Conservation (phyloP, 2,888 invertebrate species). For the Lepidocyrtoides sp. region DNA sequence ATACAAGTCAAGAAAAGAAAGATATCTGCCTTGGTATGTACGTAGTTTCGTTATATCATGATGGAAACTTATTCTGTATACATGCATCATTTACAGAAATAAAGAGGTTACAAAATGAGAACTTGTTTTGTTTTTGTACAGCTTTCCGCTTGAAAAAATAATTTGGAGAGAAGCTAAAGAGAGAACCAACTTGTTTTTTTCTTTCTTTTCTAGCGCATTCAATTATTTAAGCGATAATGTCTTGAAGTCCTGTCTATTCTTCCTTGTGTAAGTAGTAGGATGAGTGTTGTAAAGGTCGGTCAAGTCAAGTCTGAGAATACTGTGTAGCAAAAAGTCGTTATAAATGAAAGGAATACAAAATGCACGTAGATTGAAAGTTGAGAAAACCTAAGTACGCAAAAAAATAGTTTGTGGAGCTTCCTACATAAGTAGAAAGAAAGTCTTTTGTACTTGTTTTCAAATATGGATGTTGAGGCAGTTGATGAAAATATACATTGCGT, state of each 20-base stretch:
- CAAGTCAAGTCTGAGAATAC: no score
- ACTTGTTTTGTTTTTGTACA: background rate
- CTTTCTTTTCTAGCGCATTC: background rate
- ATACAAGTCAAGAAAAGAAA: background rate
- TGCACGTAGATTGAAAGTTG: constrained; percentile 12
- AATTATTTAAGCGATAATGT: constrained; percentile 25
- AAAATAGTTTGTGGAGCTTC: no score
- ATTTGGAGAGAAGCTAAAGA: background rate
- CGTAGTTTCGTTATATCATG: background rate
- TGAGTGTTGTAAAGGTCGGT: no score
- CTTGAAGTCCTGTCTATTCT: background rate
- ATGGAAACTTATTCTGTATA: background rate
- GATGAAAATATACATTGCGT: no score
- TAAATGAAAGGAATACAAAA: background rate
- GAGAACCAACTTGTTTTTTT: background rate
- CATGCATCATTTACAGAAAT: background rate
- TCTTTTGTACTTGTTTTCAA: no score
- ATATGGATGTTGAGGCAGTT: no score
- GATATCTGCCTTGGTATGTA: background rate
- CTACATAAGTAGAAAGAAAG: no score
- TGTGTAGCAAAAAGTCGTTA: background rate
- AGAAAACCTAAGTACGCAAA: background rate
- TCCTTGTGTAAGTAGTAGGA: background rate
- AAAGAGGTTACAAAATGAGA: background rate
- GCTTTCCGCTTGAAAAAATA: constrained; percentile 13